phyloP scores from a whole-genome alignment of 1,140 invertebrate species.

The Laupala kohalensis region DNA sequence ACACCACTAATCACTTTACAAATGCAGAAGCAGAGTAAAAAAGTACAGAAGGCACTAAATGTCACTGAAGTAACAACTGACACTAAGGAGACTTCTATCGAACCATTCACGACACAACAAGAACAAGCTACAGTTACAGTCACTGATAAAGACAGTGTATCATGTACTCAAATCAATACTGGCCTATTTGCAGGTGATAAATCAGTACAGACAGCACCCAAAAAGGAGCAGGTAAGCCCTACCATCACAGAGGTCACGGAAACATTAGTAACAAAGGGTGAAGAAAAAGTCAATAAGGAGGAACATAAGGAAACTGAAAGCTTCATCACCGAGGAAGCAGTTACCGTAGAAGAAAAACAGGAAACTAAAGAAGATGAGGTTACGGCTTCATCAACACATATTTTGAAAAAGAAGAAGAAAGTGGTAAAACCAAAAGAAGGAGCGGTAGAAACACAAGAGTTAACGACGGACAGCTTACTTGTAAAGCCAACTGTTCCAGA shows the following conservation, averaged over 20 bases:
- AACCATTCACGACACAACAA: constrained; percentile 7
- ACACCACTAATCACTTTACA: constrained; percentile 8
- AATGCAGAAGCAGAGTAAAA: constrained; percentile 12
- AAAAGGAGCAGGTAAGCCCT: constrained; percentile 12
- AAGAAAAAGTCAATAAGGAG: constrained; percentile 12
- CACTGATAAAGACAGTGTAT: constrained; percentile 10
- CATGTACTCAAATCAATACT: constrained; percentile 19
- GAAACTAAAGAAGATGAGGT: constrained; percentile 22
- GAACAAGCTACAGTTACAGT: constrained; percentile 14
- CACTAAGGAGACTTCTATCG: constrained; percentile 14
- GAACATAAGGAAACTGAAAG: constrained; percentile 11
- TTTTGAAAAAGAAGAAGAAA: constrained; percentile 4
- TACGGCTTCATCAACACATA: neutral
- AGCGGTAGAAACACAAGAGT: constrained; percentile 14
- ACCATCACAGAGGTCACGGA: constrained; percentile 16
- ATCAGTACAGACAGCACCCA: constrained; percentile 9
- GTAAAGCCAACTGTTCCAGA: neutral
- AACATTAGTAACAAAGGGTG: constrained; percentile 17
- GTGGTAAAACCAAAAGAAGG: neutral
- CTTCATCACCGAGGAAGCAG: neutral
- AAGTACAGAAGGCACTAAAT: constrained; percentile 10
- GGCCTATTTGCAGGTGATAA: constrained; percentile 18
- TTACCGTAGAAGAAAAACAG: constrained; percentile 19
- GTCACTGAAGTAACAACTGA: constrained; percentile 13
- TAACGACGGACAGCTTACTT: neutral